Evolutionary conservation across 2,113 vertebrate species (phyloP).

Genomic region (Pygathrix nemaeus): DNA sequence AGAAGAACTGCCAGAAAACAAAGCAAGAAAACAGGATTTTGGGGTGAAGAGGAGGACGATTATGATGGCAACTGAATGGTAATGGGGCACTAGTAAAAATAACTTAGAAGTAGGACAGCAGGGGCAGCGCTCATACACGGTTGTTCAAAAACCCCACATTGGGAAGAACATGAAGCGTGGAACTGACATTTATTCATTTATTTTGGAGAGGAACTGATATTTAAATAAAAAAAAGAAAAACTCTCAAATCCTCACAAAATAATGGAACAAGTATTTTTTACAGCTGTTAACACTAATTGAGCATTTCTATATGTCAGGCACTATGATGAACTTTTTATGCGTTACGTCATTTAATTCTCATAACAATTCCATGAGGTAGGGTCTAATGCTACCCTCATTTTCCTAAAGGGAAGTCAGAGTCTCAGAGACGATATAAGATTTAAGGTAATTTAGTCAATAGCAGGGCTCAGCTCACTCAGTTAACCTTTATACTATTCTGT

Average conservation of each 20-base stretch:
- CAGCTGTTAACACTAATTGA: neutral
- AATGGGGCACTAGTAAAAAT: neutral
- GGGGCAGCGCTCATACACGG: neutral
- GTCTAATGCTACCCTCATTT: neutral
- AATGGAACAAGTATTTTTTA: constrained; percentile 16
- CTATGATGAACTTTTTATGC: neutral
- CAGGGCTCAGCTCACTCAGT: neutral
- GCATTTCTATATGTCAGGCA: neutral
- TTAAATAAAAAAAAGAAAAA: constrained; percentile 42
- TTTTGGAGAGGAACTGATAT: neutral
- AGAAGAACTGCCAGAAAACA: constrained; percentile 22
- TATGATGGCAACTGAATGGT: neutral
- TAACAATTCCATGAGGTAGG: neutral
- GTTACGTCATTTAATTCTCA: neutral
- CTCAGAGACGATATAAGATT: neutral
- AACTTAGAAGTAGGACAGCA: neutral
- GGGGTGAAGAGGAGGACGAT: neutral
- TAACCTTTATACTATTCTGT: neutral
- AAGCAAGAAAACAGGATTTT: neutral
- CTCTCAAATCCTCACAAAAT: constrained; percentile 6
- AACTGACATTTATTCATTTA: neutral
- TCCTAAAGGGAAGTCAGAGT: constrained; percentile 13
- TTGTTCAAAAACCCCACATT: neutral
- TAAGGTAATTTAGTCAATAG: neutral
- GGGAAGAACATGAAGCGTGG: neutral